Percentiles rank a stretch among this genome's conserved stretches.
These are phyloP conservation scores for Alectura lathami DNA, from an alignment of 2,113 vertebrate species.

Conservation along the genomic window DNA sequence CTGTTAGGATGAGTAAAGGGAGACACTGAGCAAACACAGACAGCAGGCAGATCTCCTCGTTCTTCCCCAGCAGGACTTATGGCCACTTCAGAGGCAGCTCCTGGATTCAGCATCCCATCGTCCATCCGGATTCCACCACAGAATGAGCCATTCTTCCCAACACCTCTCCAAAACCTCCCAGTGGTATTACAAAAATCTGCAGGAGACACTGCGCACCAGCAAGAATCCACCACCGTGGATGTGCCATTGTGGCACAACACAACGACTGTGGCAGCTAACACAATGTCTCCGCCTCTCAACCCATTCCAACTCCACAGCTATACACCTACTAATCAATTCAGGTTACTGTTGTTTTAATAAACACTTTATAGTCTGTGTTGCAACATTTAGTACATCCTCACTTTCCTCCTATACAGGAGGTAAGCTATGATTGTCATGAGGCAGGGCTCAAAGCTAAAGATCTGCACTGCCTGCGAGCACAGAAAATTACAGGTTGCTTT, in stretches of 20 bases:
- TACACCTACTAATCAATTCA: not conserved
- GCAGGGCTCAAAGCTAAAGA: not conserved
- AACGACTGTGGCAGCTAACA: not conserved
- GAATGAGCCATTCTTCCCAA: not conserved
- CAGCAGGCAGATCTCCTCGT: not conserved
- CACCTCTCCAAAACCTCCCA: not conserved
- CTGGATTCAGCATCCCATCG: fast-evolving
- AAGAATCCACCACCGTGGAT: not conserved
- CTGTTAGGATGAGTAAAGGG: not conserved
- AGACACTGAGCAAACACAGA: not conserved
- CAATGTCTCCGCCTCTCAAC: not conserved
- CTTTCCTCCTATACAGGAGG: not conserved
- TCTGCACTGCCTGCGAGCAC: not conserved
- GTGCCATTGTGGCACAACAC: not conserved
- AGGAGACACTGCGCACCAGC: not conserved
- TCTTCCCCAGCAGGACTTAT: not conserved
- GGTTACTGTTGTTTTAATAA: not conserved
- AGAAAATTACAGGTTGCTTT: not conserved
- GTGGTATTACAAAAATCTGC: not conserved
- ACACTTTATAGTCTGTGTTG: not conserved
- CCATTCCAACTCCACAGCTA: not conserved
- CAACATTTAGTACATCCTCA: not conserved
- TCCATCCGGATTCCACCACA: not conserved
- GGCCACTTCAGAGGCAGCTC: not conserved
- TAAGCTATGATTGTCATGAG: not conserved